Evolutionary conservation across 2,888 invertebrate species (phyloP).

Genomic region (Drosophila mimetica): DNA sequence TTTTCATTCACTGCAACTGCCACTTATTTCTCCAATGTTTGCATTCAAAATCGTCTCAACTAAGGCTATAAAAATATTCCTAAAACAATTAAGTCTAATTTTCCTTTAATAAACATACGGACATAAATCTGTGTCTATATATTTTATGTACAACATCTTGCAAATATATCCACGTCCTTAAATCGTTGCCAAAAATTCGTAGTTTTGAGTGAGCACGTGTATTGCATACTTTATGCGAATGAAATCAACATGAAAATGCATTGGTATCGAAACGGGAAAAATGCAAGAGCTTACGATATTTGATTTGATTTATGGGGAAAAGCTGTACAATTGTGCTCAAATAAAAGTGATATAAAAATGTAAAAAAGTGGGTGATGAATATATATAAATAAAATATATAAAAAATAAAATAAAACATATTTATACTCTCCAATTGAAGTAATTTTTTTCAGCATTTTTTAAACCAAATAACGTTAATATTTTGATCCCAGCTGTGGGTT

Average conservation of each 20-base stretch:
- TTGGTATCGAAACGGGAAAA: constrained; percentile 5
- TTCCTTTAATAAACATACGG: constrained; percentile 10
- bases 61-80: constrained; percentile 15
- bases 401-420: not conserved
- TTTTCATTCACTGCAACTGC: constrained; percentile 32
- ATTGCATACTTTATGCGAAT: constrained; percentile 19
- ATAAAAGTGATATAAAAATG: not conserved
- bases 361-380: not conserved
- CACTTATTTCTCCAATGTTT: constrained; percentile 10
- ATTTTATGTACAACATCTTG: constrained; percentile 16
- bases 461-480: not conserved
- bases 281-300: constrained; percentile 10
- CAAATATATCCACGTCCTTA: constrained; percentile 19
- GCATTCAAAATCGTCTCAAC: constrained; percentile 14
- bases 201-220: constrained; percentile 25
- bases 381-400: not conserved
- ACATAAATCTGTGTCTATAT: too few relatives aligned
- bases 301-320: constrained; percentile 35
- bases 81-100: constrained; percentile 21
- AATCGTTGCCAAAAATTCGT: constrained; percentile 48
- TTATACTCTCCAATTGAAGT: too few relatives aligned
- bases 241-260: constrained; percentile 26
- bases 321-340: constrained; percentile 2
- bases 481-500: not conserved
- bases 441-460: too few relatives aligned